Evolutionary conservation across 2,888 invertebrate genomes (phyloP), one percentile per base, ranked within the genome.

Genomic region (Girardia tigrina): DNA sequence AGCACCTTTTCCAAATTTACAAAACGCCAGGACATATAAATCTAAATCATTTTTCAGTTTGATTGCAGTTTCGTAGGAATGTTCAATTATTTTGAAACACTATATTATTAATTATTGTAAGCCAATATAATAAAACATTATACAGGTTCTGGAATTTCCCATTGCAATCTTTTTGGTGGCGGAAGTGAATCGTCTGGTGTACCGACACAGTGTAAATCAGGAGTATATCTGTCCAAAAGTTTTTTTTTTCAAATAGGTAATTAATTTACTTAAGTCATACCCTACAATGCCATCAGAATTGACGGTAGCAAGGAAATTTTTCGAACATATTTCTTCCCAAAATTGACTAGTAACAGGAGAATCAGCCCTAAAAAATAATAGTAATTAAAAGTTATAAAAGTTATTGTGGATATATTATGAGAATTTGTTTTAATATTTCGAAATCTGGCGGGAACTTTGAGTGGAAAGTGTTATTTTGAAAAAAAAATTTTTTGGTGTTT

Each of bases 291-390:
- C 71, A 26, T 71, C 29, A 12, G 71, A 71, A 28, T 71, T 71
- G 8, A 71, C 2, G 2, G 71, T 71, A 12, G 8, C 4, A 12
- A 71, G 26, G 28, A 26, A 71, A 71, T 71, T 28, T n/a, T 71
- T 71, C 23, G 16, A 2, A 28, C 27, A 29, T 8, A 12, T 28
- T 2, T 26, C 29, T 86, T 95, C 95, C 56, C 56, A 56, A n/a
- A 56, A 20, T 16, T 56, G 56, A 56, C 56, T 56, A 12, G 56
- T 56, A 4, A 56, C 56, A 6, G 56, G 56, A 6, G 56, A n/a
- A n/a, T 56, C 56, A 2, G 56, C 56, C 56, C 56, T 56, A 56
- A 20, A 20, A 56, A 56, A 56, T 20, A 23, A 36, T 12, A 36
- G 36, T 8, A 12, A 12, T 36, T 36, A 16, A 12, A 36, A 8